Conservation (phyloP, 2,113 vertebrate genomes). For the Opisthocomus hoazin region DNA sequence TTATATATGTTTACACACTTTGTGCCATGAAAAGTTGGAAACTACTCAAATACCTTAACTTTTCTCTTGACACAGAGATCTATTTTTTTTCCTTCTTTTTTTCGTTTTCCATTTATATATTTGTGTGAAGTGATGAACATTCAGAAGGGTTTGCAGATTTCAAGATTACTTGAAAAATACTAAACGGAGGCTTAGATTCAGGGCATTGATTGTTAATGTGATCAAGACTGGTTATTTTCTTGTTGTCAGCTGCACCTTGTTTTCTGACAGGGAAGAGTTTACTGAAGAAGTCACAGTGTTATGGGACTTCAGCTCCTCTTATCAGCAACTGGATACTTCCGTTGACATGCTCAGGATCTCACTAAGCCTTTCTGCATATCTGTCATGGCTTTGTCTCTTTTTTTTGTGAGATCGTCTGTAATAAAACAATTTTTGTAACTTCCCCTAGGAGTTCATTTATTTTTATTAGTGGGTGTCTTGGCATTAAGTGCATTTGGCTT, state of each 20-base stretch:
- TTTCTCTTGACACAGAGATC: neutral
- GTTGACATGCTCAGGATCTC: neutral
- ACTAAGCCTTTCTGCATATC: neutral
- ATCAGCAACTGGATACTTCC: neutral
- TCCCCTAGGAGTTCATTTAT: slow-evolving; percentile 34
- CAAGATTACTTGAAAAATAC: neutral
- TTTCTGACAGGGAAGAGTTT: neutral
- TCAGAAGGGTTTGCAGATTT: neutral
- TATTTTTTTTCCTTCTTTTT: neutral
- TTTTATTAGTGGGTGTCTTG: neutral
- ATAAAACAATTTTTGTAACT: neutral
- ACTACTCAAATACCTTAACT: neutral
- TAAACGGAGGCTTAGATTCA: neutral
- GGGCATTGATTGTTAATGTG: neutral
- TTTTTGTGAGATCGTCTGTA: neutral
- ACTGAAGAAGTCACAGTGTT: neutral
- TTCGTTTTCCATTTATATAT: neutral
- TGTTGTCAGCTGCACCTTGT: neutral
- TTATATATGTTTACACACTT: neutral
- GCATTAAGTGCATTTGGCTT: slow-evolving; percentile 1
- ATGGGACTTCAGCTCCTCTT: neutral
- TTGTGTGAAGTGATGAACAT: neutral
- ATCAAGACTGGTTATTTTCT: neutral
- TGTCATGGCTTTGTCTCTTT: neutral
- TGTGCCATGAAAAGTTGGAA: neutral